phyloP scores from a whole-genome alignment of 2,888 invertebrate species.

The Leptinotarsa tumamoca region DNA sequence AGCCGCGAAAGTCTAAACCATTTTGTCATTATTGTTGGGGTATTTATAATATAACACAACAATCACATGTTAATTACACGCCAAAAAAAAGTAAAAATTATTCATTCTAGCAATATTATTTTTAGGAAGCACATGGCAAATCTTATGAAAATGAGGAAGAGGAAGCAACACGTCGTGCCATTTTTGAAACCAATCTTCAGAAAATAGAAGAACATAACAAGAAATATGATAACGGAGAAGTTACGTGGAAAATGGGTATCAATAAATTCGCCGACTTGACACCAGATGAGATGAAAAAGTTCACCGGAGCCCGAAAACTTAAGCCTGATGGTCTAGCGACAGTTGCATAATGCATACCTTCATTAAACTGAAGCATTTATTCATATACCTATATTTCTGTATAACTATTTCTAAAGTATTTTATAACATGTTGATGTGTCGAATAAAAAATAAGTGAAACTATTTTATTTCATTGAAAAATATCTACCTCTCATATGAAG shows the following conservation, averaged over 20 bases:
- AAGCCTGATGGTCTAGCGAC: background rate
- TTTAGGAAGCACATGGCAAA: slow-evolving; percentile 26
- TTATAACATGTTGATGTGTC: background rate
- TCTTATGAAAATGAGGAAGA: slow-evolving; percentile 43
- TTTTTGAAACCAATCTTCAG: slow-evolving; percentile 46
- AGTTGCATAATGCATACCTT: background rate
- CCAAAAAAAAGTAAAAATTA: too few species aligned
- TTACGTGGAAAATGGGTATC: slow-evolving; percentile 41
- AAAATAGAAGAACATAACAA: slow-evolving; percentile 49
- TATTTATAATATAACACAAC: too few species aligned
- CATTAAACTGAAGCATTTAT: background rate
- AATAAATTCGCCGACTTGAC: slow-evolving; percentile 47
- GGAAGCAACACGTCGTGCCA: slow-evolving; percentile 42
- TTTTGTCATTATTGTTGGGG: too few species aligned
- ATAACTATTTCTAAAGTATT: background rate
- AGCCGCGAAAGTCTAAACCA: too few species aligned
- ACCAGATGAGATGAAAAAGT: slow-evolving; percentile 22
- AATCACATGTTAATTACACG: too few species aligned
- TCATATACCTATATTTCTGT: background rate
- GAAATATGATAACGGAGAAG: slow-evolving; percentile 46
- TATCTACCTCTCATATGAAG: background rate
- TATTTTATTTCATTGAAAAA: background rate
- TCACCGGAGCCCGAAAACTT: background rate
- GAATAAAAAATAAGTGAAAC: background rate
- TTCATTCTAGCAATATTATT: background rate